Evolutionary conservation across 2,113 vertebrate genomes (phyloP), one percentile per base, ranked within the genome.

Genomic region (Manacus vitellinus): DNA sequence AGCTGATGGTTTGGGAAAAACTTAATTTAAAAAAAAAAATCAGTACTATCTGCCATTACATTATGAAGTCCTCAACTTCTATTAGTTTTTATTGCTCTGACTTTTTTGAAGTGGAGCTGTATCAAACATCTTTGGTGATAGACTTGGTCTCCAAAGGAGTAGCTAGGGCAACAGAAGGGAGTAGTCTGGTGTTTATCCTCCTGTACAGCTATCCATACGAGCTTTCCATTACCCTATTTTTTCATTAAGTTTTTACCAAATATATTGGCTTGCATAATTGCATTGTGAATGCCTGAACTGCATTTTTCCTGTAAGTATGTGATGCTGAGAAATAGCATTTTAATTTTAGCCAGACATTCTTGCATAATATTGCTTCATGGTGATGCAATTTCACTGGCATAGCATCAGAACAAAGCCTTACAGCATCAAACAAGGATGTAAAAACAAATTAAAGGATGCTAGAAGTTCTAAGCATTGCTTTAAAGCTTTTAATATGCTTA

Each of bases 371-470:
- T 94, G 61, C 72, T 93, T 95, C 37, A 55, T 58, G 83, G 35
- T 97, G 92, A 73, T 91, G 35, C 76, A 96, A 49, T 89, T 97
- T 85, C 66, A 76, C 62, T 97, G 97, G 92, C 96, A 88, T 54
- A 90, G 76, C 88, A 97, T 96, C 95, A 87, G 75, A 96, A 95
- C 90, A 95, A 96, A 95, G 96, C 66, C 83, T 74, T 74, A 62
- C 67, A 85, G 72, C 65, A 73, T 95, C 94, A 97, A 97, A 93
- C 81, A 67, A 61, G 74, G 51, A 92, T 88, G 71, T 76, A 52
- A 82, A 95, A 80, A 56, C 61, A 92, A 97, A 95, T 97, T 93
- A 94, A 93, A 97, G 93, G 95, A 95, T 92, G 66, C 96, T 93
- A 59, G 80, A 86, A 74, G 59, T 95, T 81, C 90, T 79, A 94